phyloP scores from a whole-genome alignment of 2,797 vertebrate species.

The Ammospiza maritima region DNA sequence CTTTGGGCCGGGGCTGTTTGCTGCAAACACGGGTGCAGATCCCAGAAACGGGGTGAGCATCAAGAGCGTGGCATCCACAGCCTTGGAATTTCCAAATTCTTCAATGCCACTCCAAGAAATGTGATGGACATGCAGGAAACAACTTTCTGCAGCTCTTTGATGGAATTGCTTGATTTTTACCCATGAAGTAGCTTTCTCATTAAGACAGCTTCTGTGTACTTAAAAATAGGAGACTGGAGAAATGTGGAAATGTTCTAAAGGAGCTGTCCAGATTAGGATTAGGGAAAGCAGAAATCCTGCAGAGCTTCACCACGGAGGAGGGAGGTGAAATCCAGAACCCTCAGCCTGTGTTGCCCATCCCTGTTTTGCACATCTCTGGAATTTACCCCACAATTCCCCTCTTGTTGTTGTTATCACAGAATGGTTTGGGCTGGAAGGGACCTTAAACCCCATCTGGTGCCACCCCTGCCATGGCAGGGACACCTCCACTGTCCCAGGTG shows the following conservation, averaged over 20 bases:
- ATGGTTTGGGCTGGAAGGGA: background rate
- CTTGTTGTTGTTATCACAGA: too few species aligned
- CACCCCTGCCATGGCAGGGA: background rate
- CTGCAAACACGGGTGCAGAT: rapidly evolving
- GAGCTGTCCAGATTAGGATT: background rate
- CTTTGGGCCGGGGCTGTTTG: background rate
- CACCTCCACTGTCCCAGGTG: background rate
- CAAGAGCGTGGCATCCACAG: background rate
- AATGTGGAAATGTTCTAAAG: background rate
- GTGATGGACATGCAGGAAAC: background rate
- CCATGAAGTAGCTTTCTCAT: background rate
- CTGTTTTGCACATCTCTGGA: rapidly evolving
- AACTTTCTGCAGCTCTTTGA: background rate
- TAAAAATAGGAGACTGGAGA: background rate
- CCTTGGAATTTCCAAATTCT: background rate
- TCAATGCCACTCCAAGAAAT: background rate
- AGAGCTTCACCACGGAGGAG: background rate
- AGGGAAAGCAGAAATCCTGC: rapidly evolving
- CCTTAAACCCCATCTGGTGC: rapidly evolving
- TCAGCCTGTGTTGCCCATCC: background rate
- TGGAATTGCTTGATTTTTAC: background rate
- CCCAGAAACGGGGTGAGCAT: background rate
- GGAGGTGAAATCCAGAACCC: background rate
- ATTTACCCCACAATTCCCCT: background rate
- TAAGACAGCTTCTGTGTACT: background rate